Evolutionary conservation across 2,797 vertebrate genomes (phyloP), one percentile per base, ranked within the genome.

Genomic region (Tarsius wallacei): DNA sequence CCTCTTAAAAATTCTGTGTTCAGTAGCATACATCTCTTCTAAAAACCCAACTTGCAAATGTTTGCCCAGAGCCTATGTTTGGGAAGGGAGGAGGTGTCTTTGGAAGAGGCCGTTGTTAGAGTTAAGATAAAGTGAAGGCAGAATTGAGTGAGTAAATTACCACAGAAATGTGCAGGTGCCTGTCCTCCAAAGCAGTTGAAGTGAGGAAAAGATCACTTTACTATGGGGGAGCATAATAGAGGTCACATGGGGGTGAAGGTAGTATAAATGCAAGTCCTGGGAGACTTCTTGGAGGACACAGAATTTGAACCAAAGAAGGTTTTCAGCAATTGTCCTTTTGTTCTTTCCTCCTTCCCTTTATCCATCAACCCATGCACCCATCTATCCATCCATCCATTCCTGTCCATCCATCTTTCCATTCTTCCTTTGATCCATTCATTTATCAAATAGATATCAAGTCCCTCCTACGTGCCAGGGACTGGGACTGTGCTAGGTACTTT

Each of bases 251-350:
- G 28, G 42, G 7, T 68, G 24, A 22, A 15, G 10, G 31, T 24
- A 64, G 31, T 71, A 5, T 22, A 63, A 17, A 22, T 47, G 59
- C 59, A 88, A 49, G 33, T 84, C 51, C 42, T 63, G 73, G n/a
- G 36, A 77, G 64, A 15, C 77, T 93, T 87, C 68, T 76, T 59
- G 47, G 80, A 89, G 51, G 84, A 93, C 61, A 36, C 12, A 80
- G 59, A 26, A 2, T 31, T 68, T 76, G 77, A 80, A 68, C 11
- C 36, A 36, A 87, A 76, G 84, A 59, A 90, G 26, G 59, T 13
- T 73, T 36, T 95, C 15, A 68, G 57, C 24, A 11, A n/a, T 57
- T 59, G 4, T 22, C n/a, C 31, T 9, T 31, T 21, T 33, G 22
- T 70, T 33, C 51, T n/a, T 70, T 10, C 17, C 8, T 77, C 7